phyloP scores from a whole-genome alignment of 2,888 invertebrate species.

The Listrodromus nycthemerus region DNA sequence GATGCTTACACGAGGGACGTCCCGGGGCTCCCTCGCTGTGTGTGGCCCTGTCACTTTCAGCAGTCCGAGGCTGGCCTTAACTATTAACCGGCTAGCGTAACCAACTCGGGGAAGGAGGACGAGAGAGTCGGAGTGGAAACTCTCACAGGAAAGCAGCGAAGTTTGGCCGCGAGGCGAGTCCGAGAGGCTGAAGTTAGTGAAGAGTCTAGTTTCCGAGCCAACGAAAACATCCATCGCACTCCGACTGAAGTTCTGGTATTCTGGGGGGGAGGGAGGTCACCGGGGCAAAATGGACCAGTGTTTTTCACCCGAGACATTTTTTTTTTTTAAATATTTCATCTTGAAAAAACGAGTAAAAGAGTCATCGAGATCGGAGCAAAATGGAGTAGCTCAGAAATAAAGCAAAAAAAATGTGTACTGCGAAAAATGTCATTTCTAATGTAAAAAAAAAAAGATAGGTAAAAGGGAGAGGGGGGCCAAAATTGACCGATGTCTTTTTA shows the following conservation, averaged over 20 bases:
- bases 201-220: slow-evolving; percentile 36
- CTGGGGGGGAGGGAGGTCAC: not conserved
- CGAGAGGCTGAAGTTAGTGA: slow-evolving; percentile 49
- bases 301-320: too few relatives aligned
- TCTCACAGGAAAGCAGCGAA: slow-evolving; percentile 31
- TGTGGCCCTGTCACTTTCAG: slow-evolving; percentile 78
- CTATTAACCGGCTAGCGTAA: slow-evolving; percentile 30
- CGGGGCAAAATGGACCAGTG: not conserved
- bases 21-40: slow-evolving; percentile 65
- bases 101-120: slow-evolving; percentile 16
- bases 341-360: too few relatives aligned
- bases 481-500: too few relatives aligned
- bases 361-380: too few relatives aligned
- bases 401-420: too few relatives aligned
- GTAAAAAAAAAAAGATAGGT: too few relatives aligned
- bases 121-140: slow-evolving; percentile 29
- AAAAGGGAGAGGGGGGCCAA: too few relatives aligned
- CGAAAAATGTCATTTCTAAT: too few relatives aligned
- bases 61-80: slow-evolving; percentile 64
- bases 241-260: not conserved
- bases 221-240: slow-evolving; percentile 18
- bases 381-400: too few relatives aligned
- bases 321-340: not conserved
- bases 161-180: slow-evolving; percentile 39
- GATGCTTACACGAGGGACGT: slow-evolving; percentile 72